Conservation (phyloP, 2,113 vertebrate genomes). For the Fulmarus glacialis region DNA sequence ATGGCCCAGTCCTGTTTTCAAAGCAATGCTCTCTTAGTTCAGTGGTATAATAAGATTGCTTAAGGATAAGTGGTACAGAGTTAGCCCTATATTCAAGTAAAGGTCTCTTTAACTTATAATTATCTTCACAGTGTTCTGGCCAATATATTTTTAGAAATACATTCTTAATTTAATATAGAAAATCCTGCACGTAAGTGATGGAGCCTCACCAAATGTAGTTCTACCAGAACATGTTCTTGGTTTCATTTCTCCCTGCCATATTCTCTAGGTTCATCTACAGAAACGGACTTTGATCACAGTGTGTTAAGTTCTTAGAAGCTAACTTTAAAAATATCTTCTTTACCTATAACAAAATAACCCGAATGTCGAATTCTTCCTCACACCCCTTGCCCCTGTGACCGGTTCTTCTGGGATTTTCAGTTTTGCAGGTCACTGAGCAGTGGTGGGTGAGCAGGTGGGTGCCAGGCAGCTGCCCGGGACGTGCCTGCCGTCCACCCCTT, state of each 20-base stretch:
- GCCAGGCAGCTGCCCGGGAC: background rate
- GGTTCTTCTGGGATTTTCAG: background rate
- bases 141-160: background rate
- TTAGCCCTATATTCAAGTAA: background rate
- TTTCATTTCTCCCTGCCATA: background rate
- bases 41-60: background rate
- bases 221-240: background rate
- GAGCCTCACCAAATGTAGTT: background rate
- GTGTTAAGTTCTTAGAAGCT: background rate
- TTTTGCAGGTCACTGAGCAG: background rate
- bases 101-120: background rate
- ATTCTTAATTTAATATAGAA: background rate
- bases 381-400: background rate
- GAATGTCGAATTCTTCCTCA: fast-evolving
- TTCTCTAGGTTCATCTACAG: background rate
- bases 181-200: background rate
- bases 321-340: background rate
- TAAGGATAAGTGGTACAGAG: background rate
- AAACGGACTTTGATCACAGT: background rate
- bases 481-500: background rate
- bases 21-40: background rate
- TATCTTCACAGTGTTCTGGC: background rate
- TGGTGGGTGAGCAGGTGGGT: background rate
- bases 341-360: background rate
- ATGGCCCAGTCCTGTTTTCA: background rate